These are phyloP conservation scores for Diabrotica virgifera DNA, from an alignment of 1,140 invertebrate species.

Conservation along the genomic window DNA sequence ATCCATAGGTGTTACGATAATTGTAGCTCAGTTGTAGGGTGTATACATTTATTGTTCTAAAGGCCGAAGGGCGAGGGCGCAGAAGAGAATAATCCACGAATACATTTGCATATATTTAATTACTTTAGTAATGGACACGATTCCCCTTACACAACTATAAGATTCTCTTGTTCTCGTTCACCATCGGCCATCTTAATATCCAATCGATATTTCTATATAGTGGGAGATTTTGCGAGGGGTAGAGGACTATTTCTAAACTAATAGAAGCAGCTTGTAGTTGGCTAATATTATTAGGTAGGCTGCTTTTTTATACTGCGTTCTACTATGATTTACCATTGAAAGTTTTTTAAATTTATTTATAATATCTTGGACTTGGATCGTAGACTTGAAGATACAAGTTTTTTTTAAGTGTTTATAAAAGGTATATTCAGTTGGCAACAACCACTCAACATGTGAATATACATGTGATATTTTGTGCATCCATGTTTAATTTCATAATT, in stretches of 20 bases:
- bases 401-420: too few relatives aligned
- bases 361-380: too few relatives aligned
- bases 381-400: too few relatives aligned
- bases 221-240: not conserved
- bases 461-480: too few relatives aligned
- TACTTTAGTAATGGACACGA: conserved; percentile 29
- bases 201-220: conserved; percentile 26
- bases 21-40: conserved; percentile 16
- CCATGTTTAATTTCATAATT: too few relatives aligned
- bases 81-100: conserved; percentile 30
- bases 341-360: too few relatives aligned
- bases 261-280: too few relatives aligned
- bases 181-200: conserved; percentile 35
- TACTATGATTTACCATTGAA: too few relatives aligned
- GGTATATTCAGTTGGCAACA: too few relatives aligned
- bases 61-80: conserved; percentile 20
- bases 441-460: too few relatives aligned
- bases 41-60: conserved; percentile 23
- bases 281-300: too few relatives aligned
- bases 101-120: conserved; percentile 42
- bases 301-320: too few relatives aligned
- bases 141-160: conserved; percentile 23
- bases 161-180: conserved; percentile 27
- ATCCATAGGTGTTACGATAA: not conserved
- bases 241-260: not conserved